These are phyloP conservation scores for Acanthosepion esculentum DNA, from an alignment of 2,888 invertebrate genomes.

Conservation along the genomic window DNA sequence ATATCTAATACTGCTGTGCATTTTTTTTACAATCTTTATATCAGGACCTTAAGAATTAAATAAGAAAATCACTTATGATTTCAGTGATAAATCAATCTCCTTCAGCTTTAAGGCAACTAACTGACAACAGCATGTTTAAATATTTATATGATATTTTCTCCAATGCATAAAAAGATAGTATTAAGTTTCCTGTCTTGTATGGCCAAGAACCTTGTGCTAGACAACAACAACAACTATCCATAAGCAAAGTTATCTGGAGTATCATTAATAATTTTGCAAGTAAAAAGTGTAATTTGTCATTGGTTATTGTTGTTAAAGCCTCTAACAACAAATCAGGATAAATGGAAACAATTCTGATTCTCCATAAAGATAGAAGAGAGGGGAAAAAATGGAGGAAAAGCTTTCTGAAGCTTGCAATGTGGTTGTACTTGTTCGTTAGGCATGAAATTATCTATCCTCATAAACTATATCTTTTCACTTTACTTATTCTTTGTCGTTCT, in stretches of 20 bases:
- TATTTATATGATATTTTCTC: too few relatives aligned
- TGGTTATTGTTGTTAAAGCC: not conserved
- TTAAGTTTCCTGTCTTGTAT: too few relatives aligned
- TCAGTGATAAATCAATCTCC: too few relatives aligned
- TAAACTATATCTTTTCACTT: not conserved
- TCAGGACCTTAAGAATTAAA: too few relatives aligned
- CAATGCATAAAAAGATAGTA: too few relatives aligned
- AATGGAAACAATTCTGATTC: not conserved
- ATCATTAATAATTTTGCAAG: not conserved
- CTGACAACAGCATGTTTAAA: too few relatives aligned
- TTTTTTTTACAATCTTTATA: too few relatives aligned
- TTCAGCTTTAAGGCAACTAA: too few relatives aligned
- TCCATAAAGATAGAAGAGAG: not conserved
- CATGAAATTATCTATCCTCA: not conserved
- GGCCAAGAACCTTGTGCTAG: not conserved
- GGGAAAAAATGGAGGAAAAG: not conserved
- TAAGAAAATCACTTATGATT: too few relatives aligned
- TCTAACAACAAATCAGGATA: not conserved
- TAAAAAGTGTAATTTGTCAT: slow-evolving; percentile 22
- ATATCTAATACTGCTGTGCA: too few relatives aligned
- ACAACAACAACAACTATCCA: not conserved
- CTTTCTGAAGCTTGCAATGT: not conserved
- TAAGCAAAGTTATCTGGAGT: not conserved
- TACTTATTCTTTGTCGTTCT: not conserved
- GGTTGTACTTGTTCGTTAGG: not conserved